These are phyloP conservation scores for Columbina picui DNA, from an alignment of 2,113 vertebrate genomes.

Conservation along the genomic window DNA sequence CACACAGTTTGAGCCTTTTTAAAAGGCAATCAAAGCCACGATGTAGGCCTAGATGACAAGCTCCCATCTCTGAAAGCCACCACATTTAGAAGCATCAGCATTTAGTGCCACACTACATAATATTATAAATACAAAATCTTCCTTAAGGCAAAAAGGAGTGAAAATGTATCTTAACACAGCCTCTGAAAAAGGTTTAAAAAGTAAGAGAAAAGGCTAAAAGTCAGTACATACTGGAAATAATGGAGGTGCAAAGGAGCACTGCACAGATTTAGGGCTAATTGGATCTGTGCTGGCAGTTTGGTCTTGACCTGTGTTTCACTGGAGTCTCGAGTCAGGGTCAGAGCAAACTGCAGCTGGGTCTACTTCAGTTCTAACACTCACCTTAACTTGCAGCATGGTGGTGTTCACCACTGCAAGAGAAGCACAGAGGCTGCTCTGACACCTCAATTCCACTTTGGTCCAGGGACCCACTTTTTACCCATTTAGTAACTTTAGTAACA, in stretches of 20 bases:
- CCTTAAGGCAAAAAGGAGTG: background rate
- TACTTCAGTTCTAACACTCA: background rate
- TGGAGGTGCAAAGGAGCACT: background rate
- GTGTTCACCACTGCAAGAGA: background rate
- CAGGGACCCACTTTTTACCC: background rate
- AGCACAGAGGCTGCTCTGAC: background rate
- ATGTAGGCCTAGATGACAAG: background rate
- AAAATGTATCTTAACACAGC: background rate
- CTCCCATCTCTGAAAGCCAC: background rate
- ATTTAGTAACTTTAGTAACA: background rate
- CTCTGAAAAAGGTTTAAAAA: background rate
- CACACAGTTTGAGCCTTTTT: background rate
- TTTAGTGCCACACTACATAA: background rate
- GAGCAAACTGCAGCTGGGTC: background rate
- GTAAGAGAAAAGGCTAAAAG: background rate
- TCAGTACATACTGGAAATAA: background rate
- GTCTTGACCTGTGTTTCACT: background rate
- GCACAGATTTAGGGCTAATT: background rate
- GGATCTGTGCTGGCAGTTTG: background rate
- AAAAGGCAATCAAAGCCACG: background rate
- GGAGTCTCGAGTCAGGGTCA: background rate
- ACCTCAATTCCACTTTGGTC: background rate
- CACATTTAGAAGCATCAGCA: background rate
- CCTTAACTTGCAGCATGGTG: no score
- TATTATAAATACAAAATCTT: background rate